A percentile compares a stretch with the other conserved stretches of the same genome.
Evolutionary conservation across 2,797 vertebrate species (phyloP).

Genomic region (Emydoidea blandingii): DNA sequence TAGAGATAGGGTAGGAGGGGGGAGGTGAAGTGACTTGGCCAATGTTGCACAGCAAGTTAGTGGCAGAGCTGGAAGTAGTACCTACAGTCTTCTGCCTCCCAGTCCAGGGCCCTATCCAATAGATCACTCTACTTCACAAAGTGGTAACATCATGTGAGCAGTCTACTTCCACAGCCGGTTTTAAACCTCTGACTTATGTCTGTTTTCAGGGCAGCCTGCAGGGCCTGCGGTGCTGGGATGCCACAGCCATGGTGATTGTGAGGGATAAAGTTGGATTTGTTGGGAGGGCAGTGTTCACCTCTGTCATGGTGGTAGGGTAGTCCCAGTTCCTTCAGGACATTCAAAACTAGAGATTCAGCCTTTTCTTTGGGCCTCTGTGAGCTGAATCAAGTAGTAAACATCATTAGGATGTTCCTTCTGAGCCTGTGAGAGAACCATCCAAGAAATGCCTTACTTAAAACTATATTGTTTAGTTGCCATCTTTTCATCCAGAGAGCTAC

Average conservation of each 20-base stretch:
- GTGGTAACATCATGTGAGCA: too few species aligned
- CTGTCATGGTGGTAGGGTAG: neutral
- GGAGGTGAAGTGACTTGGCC: neutral
- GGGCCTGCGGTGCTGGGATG: neutral
- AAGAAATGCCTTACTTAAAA: neutral
- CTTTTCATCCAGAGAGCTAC: neutral
- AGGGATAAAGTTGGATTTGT: rapidly evolving
- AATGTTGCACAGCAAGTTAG: rapidly evolving
- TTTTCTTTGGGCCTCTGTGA: neutral
- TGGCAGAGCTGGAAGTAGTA: neutral
- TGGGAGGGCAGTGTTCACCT: neutral
- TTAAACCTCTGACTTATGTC: neutral
- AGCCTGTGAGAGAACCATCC: neutral
- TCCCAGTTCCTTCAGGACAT: neutral
- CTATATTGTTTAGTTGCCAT: too few species aligned
- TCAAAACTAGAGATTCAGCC: neutral
- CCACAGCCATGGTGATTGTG: rapidly evolving
- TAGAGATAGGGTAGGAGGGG: too few species aligned
- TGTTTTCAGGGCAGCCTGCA: neutral
- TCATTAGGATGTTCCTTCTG: neutral
- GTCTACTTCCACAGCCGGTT: rapidly evolving
- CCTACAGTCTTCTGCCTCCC: rapidly evolving
- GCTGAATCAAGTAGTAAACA: neutral
- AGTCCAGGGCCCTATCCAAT: neutral
- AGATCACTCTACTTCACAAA: too few species aligned